A percentile compares a stretch with the other conserved stretches of the same genome.
Evolutionary conservation across 2,888 invertebrate genomes (phyloP).

Genomic region (Coenonympha arcania): DNA sequence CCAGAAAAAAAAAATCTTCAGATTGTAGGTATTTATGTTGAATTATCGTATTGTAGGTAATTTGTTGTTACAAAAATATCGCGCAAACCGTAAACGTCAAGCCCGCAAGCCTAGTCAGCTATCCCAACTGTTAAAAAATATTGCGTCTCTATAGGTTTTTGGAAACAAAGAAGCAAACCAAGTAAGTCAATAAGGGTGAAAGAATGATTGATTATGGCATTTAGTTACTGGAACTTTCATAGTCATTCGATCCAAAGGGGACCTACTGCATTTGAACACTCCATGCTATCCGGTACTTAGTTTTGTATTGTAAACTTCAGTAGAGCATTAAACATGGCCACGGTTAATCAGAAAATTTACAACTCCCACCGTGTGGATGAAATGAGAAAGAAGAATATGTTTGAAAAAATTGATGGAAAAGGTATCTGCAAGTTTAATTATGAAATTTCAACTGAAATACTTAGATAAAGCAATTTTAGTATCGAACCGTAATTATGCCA

Average conservation of each 20-base stretch:
- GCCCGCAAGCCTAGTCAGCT: too few relatives aligned
- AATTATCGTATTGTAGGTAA: too few relatives aligned
- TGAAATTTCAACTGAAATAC: too few relatives aligned
- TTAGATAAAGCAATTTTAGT: too few relatives aligned
- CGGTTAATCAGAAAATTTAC: slow-evolving; percentile 39
- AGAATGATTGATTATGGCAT: slow-evolving; percentile 68
- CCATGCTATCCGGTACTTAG: neutral
- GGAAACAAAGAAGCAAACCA: slow-evolving; percentile 55
- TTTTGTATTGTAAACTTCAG: neutral
- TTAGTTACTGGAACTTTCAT: slow-evolving; percentile 52
- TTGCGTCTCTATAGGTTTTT: slow-evolving; percentile 43
- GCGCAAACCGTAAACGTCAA: too few relatives aligned
- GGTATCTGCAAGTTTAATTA: too few relatives aligned
- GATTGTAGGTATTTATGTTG: too few relatives aligned
- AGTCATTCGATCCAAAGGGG: slow-evolving; percentile 30
- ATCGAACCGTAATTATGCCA: too few relatives aligned
- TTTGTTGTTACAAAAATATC: too few relatives aligned
- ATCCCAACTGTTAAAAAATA: too few relatives aligned
- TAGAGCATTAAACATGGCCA: slow-evolving; percentile 1
- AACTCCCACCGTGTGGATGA: slow-evolving; percentile 40
- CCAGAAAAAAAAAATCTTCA: too few relatives aligned
- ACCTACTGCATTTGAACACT: slow-evolving; percentile 16
- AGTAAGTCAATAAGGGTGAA: slow-evolving; percentile 55
- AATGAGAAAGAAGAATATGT: slow-evolving; percentile 25
- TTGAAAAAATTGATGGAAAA: slow-evolving; percentile 25